These are phyloP conservation scores for Tenthredo scrophulariae DNA, from an alignment of 2,888 invertebrate genomes.

Conservation along the genomic window DNA sequence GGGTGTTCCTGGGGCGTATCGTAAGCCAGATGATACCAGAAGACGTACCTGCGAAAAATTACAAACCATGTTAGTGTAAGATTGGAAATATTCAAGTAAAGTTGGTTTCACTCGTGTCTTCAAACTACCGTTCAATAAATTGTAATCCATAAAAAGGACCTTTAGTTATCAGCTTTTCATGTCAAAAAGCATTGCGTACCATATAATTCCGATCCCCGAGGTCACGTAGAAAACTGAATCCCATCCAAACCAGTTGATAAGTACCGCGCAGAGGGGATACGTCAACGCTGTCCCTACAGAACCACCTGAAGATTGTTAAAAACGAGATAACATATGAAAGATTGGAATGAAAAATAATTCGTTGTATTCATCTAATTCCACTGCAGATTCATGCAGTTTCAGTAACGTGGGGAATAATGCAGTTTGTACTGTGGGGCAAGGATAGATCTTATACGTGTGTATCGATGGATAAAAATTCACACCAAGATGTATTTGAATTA, in stretches of 20 bases:
- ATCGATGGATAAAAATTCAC: background rate
- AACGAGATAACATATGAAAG: background rate
- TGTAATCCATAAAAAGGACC: background rate
- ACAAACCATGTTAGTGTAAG: background rate
- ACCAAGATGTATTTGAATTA: background rate
- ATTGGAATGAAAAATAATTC: background rate
- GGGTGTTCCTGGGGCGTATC: constrained; percentile 85
- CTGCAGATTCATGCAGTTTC: background rate
- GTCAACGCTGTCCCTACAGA: constrained; percentile 85
- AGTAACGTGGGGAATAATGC: background rate
- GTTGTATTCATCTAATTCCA: background rate
- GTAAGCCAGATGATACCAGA: constrained; percentile 83
- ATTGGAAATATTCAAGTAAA: background rate
- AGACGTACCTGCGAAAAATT: constrained; percentile 69
- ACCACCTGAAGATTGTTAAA: constrained; percentile 78
- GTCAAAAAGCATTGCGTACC: constrained; percentile 78
- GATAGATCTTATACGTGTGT: background rate
- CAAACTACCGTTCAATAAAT: background rate
- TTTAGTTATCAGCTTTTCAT: background rate
- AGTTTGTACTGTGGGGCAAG: no score
- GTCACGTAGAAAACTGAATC: constrained; percentile 86
- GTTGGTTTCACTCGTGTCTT: background rate
- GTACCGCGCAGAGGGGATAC: constrained; percentile 85
- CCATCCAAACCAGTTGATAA: constrained; percentile 85
- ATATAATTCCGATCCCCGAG: constrained; percentile 82